Percentiles rank a stretch among this genome's conserved stretches.
These are phyloP conservation scores for Tetramorium alpestre DNA, from an alignment of 1,140 invertebrate genomes.

Conservation along the genomic window DNA sequence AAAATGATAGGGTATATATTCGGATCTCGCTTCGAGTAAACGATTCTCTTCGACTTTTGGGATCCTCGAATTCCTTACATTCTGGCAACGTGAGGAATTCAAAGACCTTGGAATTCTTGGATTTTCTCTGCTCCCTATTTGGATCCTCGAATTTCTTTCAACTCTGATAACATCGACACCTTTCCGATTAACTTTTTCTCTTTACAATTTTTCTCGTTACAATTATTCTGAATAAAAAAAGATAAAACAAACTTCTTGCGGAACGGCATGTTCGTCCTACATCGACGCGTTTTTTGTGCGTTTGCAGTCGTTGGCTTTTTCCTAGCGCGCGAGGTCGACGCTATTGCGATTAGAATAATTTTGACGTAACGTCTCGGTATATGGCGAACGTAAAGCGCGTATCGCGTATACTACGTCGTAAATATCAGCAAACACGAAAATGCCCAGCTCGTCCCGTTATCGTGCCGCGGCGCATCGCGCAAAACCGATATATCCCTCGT, in stretches of 20 bases:
- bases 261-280: background rate
- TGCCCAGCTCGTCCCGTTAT: conserved; percentile 30
- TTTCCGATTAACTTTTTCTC: background rate
- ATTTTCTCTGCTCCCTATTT: background rate
- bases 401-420: background rate
- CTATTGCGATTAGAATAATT: conserved; percentile 19
- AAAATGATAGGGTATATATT: background rate
- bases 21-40: background rate
- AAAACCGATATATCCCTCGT: conserved; percentile 4
- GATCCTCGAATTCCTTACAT: background rate
- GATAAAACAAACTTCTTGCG: background rate
- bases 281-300: background rate
- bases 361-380: background rate
- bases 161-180: background rate
- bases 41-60: background rate
- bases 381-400: background rate
- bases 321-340: background rate
- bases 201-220: background rate
- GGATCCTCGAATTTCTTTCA: background rate
- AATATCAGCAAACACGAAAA: conserved; percentile 33
- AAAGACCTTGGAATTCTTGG: background rate
- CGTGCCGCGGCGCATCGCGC: background rate
- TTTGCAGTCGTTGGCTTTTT: background rate
- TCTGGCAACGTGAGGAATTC: background rate
- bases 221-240: background rate